These are phyloP conservation scores for Ovis canadensis DNA, from an alignment of 2,113 vertebrate genomes.

Conservation along the genomic window DNA sequence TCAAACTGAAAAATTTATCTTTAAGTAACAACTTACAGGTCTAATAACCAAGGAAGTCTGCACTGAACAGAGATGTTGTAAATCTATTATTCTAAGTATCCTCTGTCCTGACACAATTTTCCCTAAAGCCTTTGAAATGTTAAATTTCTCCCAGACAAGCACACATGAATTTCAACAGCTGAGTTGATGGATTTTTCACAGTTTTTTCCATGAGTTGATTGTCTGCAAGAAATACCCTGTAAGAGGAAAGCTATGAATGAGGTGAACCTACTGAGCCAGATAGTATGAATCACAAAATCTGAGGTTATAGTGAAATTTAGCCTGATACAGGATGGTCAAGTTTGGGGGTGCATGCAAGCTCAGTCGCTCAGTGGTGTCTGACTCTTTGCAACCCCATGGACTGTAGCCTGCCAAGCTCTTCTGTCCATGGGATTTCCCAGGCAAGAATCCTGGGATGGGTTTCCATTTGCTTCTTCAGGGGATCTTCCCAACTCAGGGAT, in stretches of 20 bases:
- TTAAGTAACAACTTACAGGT: constrained; percentile 55
- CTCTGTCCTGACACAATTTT: constrained; percentile 33
- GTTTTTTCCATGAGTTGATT: not conserved
- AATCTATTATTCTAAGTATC: constrained; percentile 46
- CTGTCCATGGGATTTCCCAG: not conserved
- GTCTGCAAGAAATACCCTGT: not conserved
- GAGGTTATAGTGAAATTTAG: not conserved
- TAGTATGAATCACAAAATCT: not conserved
- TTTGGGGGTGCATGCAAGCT: not conserved
- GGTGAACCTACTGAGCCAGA: not conserved
- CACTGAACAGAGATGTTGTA: not conserved
- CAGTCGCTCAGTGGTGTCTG: not conserved
- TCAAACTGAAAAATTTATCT: constrained; percentile 49
- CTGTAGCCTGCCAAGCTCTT: not conserved
- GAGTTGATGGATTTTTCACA: not conserved
- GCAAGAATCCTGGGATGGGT: not conserved
- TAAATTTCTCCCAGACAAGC: constrained; percentile 28
- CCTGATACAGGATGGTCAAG: not conserved
- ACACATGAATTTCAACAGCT: constrained; percentile 17
- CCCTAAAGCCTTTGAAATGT: constrained; percentile 32
- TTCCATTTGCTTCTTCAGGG: not conserved
- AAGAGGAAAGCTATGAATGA: not conserved
- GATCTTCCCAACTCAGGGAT: not conserved
- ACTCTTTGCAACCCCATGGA: not conserved
- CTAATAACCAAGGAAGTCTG: constrained; percentile 21